Base-by-base conservation (phyloP, 1,140 invertebrate species). In the Drosophila takahashii region DNA sequence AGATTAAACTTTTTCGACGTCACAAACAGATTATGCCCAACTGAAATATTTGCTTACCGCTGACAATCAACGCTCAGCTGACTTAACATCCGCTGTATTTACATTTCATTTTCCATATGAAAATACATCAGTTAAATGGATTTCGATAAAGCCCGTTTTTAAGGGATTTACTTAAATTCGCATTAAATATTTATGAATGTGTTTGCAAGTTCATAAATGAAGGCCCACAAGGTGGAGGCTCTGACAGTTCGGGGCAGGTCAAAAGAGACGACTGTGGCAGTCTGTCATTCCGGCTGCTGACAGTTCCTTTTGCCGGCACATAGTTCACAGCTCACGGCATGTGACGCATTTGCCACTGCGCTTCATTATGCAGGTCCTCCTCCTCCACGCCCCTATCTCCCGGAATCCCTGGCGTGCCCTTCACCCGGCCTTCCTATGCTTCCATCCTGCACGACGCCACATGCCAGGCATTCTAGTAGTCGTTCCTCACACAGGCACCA, bases 311-410 rank as follows among this genome's bases (percentile, higher is more conserved):
- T 65, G 48, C 69, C 45, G 3, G 64, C 32, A 71, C 45, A 72
- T 50, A 52, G 47, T 50, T 51, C 37, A 60, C 57, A 45, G 47
- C 71, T 47, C 57, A 34, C 15, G 69, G 57, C 80, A 83, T 84
- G 76, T 79, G 71, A 47, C 70, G 60, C 73, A 84, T 65, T 79
- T 70, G 61, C 65, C 80, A 79, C 65, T 45, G 80, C 72, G 66
- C 77, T 85, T 85, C 73, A 85, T 85, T 85, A 85, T 85, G 77
- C 81, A 84, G 66, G 56, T 72, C 65, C 65, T 50, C 69, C 41
- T 4, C 6, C 8, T 3, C 5, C 0, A 4, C 22, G 15, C 26
- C 32, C 69, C 45, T 13, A 42, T 15, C 29, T 13, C 44, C 44
- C 32, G 27, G 36, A 48, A 54, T 60, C 13, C 54, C 52, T 15